A percentile compares a stretch with the other conserved stretches of the same genome.
Evolutionary conservation across 2,888 invertebrate species (phyloP).

Genomic region (Cosmopolites sordidus): DNA sequence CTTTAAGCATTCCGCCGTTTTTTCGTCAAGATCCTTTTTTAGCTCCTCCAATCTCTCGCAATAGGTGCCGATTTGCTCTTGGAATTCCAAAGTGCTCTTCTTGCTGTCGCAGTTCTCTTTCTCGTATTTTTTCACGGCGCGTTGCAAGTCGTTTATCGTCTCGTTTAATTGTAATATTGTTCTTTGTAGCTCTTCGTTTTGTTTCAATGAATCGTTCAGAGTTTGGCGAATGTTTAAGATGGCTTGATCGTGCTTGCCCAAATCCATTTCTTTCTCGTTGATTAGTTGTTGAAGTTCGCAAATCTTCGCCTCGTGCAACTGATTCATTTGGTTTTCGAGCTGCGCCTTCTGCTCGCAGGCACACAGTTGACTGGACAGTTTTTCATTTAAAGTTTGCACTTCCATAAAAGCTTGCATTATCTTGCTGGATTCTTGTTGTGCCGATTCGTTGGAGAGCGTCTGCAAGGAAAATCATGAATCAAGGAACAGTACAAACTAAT

Average conservation of each 20-base stretch:
- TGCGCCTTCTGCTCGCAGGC: slow-evolving; percentile 35
- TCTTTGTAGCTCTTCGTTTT: slow-evolving; percentile 36
- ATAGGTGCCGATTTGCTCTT: slow-evolving; percentile 30
- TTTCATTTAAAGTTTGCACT: slow-evolving; percentile 34
- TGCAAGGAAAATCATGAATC: slow-evolving; percentile 27
- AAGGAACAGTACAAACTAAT: too few species aligned
- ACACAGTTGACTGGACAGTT: slow-evolving; percentile 32
- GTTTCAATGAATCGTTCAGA: slow-evolving; percentile 41
- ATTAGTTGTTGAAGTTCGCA: slow-evolving; percentile 39
- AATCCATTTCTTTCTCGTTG: slow-evolving; percentile 35
- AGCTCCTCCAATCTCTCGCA: slow-evolving; percentile 34
- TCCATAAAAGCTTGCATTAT: slow-evolving; percentile 33
- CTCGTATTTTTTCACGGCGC: slow-evolving; percentile 30
- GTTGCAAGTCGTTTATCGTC: slow-evolving; percentile 32
- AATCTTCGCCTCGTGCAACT: slow-evolving; percentile 38
- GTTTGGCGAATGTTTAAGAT: slow-evolving; percentile 45
- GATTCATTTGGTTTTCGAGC: slow-evolving; percentile 36
- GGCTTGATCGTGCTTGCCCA: slow-evolving; percentile 34
- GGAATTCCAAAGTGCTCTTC: slow-evolving; percentile 28
- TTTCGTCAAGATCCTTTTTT: slow-evolving; percentile 34
- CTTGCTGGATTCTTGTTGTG: slow-evolving; percentile 34
- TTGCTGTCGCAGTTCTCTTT: slow-evolving; percentile 29
- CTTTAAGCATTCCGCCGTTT: slow-evolving; percentile 35
- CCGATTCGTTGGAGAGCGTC: slow-evolving; percentile 37
- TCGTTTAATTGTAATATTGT: slow-evolving; percentile 33